phyloP scores from a whole-genome alignment of 2,888 invertebrate genomes.

The Cordilura impudica region DNA sequence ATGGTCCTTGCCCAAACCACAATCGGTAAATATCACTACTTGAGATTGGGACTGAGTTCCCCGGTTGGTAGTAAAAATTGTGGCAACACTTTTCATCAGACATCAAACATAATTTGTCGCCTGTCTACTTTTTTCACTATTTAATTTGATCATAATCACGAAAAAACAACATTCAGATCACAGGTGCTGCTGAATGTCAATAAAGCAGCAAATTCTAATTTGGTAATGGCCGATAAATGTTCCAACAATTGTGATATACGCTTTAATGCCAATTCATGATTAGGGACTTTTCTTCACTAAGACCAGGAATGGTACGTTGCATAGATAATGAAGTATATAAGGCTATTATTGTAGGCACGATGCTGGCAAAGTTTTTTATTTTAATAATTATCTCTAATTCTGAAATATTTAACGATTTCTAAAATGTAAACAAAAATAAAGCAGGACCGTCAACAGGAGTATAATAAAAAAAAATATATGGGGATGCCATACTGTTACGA shows the following conservation, averaged over 20 bases:
- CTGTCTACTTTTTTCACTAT: constrained; percentile 87
- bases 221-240: constrained; percentile 72
- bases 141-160: constrained; percentile 91
- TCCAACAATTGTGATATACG: constrained; percentile 76
- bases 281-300: constrained; percentile 72
- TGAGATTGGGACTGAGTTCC: constrained; percentile 92
- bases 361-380: not conserved
- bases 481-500: not conserved
- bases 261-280: constrained; percentile 75
- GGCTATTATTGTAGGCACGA: constrained; percentile 78
- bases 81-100: constrained; percentile 88
- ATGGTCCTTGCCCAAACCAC: constrained; percentile 86
- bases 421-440: not conserved
- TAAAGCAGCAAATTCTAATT: constrained; percentile 73
- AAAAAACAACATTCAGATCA: constrained; percentile 86
- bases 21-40: constrained; percentile 87
- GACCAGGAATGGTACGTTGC: constrained; percentile 74
- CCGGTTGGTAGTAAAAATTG: constrained; percentile 91
- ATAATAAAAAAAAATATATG: not conserved
- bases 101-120: constrained; percentile 92
- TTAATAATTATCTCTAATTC: not conserved
- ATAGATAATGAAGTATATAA: constrained; percentile 77
- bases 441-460: not conserved
- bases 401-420: not conserved
- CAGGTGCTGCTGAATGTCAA: constrained; percentile 72